Conservation (phyloP, 2,888 invertebrate species). For the Lordiphosa fenestrarum region DNA sequence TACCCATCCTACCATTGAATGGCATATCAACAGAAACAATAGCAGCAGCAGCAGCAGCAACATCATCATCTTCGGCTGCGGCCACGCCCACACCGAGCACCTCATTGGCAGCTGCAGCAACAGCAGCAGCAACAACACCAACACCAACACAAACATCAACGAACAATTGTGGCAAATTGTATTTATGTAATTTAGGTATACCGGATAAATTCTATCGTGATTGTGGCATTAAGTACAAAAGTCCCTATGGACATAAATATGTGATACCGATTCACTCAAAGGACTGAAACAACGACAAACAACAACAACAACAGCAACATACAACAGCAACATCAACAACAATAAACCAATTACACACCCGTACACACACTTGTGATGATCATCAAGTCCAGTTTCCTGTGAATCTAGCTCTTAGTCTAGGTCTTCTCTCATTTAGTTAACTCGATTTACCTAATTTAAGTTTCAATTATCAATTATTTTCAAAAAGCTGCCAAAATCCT, state of each 20-base stretch:
- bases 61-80: conserved; percentile 30
- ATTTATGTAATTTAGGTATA: conserved; percentile 92
- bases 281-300: conserved; percentile 78
- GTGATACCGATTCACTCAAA: conserved; percentile 86
- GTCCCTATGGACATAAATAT: conserved; percentile 92
- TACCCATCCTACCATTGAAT: conserved; percentile 86
- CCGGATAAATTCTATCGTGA: conserved; percentile 88
- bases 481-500: conserved; percentile 50
- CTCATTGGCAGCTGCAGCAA: conserved; percentile 14
- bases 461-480: neutral
- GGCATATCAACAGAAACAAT: conserved; percentile 80
- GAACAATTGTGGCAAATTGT: conserved; percentile 86
- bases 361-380: conserved; percentile 68
- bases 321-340: conserved; percentile 42
- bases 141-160: conserved; percentile 43
- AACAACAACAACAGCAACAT: conserved; percentile 29
- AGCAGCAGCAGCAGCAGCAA: conserved; percentile 22
- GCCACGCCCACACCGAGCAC: conserved; percentile 36
- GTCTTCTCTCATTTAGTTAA: conserved; percentile 56
- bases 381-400: conserved; percentile 74
- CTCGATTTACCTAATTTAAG: conserved; percentile 52
- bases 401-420: conserved; percentile 67
- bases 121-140: conserved; percentile 21
- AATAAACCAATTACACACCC: conserved; percentile 22
- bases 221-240: conserved; percentile 88